phyloP scores from a whole-genome alignment of 2,113 vertebrate genomes.

The Tachysurus vachellii region DNA sequence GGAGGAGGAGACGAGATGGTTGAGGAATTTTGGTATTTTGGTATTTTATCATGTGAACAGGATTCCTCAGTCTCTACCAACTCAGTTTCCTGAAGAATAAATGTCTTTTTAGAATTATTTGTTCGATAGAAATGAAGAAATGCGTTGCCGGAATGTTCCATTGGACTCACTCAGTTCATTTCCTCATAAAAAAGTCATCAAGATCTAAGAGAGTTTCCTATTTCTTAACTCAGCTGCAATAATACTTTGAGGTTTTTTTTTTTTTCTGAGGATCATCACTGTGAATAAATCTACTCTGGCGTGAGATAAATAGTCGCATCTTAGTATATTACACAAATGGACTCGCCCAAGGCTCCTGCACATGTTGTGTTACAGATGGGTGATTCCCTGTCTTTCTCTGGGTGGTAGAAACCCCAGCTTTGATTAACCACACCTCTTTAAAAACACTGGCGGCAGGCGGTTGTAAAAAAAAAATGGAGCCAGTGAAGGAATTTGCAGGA shows the following conservation, averaged over 20 bases:
- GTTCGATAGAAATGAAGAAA: background rate
- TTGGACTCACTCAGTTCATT: background rate
- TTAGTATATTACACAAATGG: conserved; percentile 11
- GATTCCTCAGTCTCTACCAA: background rate
- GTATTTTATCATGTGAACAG: background rate
- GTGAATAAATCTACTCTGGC: background rate
- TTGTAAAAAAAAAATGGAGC: conserved; percentile 1
- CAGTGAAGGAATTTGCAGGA: conserved; percentile 6
- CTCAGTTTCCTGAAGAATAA: background rate
- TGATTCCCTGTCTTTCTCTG: background rate
- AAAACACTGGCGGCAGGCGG: conserved; percentile 1
- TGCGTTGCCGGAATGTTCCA: background rate
- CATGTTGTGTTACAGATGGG: background rate
- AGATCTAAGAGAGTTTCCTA: background rate
- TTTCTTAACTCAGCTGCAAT: background rate
- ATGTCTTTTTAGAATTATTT: background rate
- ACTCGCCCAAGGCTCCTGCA: background rate
- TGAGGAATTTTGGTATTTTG: background rate
- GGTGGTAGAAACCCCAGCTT: background rate
- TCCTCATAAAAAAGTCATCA: background rate
- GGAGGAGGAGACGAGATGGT: background rate
- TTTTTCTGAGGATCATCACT: background rate
- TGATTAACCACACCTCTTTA: conserved; percentile 21
- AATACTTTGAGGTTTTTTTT: background rate
- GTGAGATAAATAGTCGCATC: background rate